These are phyloP conservation scores for Eubucco bourcierii DNA, from an alignment of 2,113 vertebrate genomes.

Conservation along the genomic window DNA sequence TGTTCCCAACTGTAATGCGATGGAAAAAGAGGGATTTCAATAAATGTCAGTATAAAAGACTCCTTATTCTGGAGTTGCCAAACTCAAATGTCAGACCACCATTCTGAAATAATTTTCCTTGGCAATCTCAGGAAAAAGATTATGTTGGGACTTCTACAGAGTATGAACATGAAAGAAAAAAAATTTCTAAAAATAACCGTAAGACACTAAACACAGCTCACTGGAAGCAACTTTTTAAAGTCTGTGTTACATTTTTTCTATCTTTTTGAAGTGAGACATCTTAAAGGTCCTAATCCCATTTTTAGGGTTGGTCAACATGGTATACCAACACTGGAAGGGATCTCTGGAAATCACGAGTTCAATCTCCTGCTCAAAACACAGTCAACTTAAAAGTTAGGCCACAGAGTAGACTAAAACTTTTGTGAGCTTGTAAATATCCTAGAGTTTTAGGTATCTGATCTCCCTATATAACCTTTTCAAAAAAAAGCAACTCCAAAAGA, in stretches of 20 bases:
- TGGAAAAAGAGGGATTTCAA: not conserved
- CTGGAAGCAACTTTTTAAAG: not conserved
- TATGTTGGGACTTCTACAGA: not conserved
- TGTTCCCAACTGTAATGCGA: conserved; percentile 79
- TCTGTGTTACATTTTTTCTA: not conserved
- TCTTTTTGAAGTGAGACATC: not conserved
- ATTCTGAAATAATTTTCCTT: not conserved
- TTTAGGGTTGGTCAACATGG: not conserved
- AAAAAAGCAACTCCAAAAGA: not conserved
- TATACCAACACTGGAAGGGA: not conserved
- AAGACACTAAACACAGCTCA: not conserved
- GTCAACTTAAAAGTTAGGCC: not conserved
- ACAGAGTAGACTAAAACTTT: not conserved
- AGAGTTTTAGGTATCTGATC: not conserved
- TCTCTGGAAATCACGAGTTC: not conserved
- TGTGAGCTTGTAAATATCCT: not conserved
- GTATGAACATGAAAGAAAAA: not conserved
- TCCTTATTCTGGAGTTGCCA: not conserved
- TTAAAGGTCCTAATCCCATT: not conserved
- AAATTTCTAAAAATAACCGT: not conserved
- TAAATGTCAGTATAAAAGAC: not conserved
- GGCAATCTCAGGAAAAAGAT: not conserved
- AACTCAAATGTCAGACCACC: not conserved
- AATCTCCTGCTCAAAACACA: not conserved
- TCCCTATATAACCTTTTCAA: not conserved